These are phyloP conservation scores for Morone chrysops DNA, from an alignment of 2,113 vertebrate genomes.

Conservation along the genomic window DNA sequence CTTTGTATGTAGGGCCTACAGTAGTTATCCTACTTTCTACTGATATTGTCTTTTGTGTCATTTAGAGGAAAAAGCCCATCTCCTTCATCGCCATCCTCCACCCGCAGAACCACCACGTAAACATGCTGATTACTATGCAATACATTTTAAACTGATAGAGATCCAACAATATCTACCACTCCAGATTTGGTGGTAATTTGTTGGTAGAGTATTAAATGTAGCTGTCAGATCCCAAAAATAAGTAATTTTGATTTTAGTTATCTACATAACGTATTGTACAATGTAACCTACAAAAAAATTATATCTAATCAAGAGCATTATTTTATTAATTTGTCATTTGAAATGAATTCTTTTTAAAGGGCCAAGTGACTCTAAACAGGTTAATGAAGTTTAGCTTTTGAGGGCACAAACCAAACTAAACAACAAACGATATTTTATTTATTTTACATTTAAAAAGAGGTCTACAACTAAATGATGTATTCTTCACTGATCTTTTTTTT, in stretches of 20 bases:
- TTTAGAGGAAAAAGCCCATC: constrained; percentile 56
- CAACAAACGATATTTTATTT: background rate
- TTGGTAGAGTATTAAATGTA: background rate
- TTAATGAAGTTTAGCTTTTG: background rate
- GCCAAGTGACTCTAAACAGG: background rate
- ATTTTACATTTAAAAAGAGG: background rate
- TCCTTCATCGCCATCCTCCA: constrained; percentile 34
- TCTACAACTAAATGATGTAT: background rate
- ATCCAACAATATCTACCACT: background rate
- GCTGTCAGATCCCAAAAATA: background rate
- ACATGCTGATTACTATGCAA: background rate
- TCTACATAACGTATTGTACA: background rate
- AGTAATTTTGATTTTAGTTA: background rate
- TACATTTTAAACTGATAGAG: background rate
- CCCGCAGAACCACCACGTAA: constrained; percentile 65
- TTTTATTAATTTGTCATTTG: background rate
- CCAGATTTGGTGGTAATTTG: background rate
- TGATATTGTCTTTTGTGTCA: constrained; percentile 1
- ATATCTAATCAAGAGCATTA: background rate
- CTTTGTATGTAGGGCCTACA: background rate
- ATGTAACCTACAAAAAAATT: background rate
- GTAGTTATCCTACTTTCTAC: background rate
- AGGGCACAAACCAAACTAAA: background rate
- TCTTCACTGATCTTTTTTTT: background rate
- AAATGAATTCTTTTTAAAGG: background rate